These are phyloP conservation scores for Allolobophora icterica DNA, from an alignment of 2,888 invertebrate species.

Conservation along the genomic window DNA sequence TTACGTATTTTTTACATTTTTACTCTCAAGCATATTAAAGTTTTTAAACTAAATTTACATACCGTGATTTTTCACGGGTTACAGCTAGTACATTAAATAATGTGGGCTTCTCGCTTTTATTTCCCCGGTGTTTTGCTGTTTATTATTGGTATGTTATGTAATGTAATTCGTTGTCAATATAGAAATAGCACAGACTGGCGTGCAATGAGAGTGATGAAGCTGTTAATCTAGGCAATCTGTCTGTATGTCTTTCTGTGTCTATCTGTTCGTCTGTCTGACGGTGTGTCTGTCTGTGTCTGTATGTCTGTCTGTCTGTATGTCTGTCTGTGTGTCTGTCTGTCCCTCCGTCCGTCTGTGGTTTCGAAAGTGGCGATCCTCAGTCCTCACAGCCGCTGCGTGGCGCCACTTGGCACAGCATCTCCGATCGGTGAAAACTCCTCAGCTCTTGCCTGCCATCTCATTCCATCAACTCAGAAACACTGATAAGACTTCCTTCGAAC, in stretches of 20 bases:
- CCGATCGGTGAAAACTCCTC: background rate
- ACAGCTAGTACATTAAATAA: too few species aligned
- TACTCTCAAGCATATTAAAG: too few species aligned
- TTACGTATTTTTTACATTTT: too few species aligned
- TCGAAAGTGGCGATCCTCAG: background rate
- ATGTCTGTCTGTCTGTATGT: background rate
- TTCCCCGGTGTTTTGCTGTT: too few species aligned
- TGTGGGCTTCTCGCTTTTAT: too few species aligned
- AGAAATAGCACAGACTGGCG: background rate
- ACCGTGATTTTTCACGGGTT: too few species aligned
- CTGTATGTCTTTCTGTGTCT: background rate
- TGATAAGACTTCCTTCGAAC: constrained; percentile 17
- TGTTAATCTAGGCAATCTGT: background rate
- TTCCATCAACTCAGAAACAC: background rate
- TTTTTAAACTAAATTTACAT: too few species aligned
- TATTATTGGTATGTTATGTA: too few species aligned
- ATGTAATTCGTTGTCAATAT: too few species aligned
- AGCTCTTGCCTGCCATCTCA: background rate
- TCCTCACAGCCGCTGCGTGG: constrained; percentile 17
- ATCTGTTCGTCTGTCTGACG: background rate
- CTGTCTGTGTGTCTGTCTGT: background rate
- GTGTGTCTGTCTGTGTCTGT: background rate
- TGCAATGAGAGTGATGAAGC: too few species aligned
- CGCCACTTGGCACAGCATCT: background rate
- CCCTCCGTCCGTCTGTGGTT: background rate